A percentile compares a stretch with the other conserved stretches of the same genome.
Evolutionary conservation across 2,113 vertebrate genomes (phyloP).

Genomic region (Emydocephalus ijimae): DNA sequence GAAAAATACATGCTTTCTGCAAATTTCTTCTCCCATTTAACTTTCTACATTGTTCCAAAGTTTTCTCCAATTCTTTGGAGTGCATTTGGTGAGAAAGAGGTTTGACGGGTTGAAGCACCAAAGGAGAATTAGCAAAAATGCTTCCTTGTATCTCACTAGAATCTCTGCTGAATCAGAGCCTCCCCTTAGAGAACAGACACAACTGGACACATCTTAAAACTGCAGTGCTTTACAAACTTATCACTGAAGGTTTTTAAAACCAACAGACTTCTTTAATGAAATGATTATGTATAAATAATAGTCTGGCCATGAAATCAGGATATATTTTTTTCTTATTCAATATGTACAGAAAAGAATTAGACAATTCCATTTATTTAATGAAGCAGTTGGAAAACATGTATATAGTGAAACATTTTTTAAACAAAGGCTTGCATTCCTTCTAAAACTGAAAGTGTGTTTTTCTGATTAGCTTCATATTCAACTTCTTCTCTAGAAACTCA

Average conservation of each 20-base stretch:
- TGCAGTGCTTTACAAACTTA: not conserved
- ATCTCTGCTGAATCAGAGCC: not conserved
- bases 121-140: not conserved
- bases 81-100: not conserved
- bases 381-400: constrained; percentile 66
- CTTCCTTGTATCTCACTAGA: not conserved
- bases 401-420: constrained; percentile 61
- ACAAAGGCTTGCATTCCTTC: constrained; percentile 59
- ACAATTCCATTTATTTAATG: constrained; percentile 70
- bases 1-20: not conserved
- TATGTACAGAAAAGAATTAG: constrained; percentile 62
- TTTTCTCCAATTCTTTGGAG: not conserved
- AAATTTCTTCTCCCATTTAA: not conserved
- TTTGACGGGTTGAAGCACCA: not conserved
- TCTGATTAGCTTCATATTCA: not conserved
- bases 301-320: constrained; percentile 5
- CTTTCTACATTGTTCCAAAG: not conserved
- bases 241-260: not conserved
- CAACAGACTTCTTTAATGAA: not conserved
- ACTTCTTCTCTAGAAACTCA: not conserved
- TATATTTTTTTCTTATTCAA: constrained; percentile 48
- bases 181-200: not conserved
- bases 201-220: not conserved
- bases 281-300: not conserved
- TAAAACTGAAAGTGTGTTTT: constrained; percentile 46